A percentile compares a stretch with the other conserved stretches of the same genome.
These are phyloP conservation scores for Paraplagusia blochii DNA, from an alignment of 2,113 vertebrate species.

Conservation along the genomic window DNA sequence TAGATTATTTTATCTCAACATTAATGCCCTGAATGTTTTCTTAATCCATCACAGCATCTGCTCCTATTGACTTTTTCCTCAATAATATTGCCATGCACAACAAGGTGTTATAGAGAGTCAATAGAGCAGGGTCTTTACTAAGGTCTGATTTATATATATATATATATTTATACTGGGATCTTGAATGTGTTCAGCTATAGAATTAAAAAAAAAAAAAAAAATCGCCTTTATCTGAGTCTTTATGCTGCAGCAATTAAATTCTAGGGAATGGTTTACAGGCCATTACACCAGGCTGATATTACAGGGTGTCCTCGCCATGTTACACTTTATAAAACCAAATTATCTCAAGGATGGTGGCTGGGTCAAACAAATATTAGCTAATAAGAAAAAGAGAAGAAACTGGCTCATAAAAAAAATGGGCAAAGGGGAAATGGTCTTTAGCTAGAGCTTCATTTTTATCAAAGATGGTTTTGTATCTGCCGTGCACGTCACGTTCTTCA, in stretches of 20 bases:
- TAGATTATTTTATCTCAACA: slow-evolving; percentile 37
- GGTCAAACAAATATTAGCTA: slow-evolving; percentile 4
- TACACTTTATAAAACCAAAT: slow-evolving; percentile 14
- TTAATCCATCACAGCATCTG: slow-evolving; percentile 45
- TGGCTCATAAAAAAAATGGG: neutral
- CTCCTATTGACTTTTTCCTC: slow-evolving; percentile 46
- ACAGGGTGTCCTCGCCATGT: neutral
- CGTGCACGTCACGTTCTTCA: no score
- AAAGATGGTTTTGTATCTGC: no score
- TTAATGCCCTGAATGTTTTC: slow-evolving; percentile 44
- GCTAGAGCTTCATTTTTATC: no score
- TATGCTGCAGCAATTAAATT: slow-evolving; percentile 12
- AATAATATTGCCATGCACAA: slow-evolving; percentile 43
- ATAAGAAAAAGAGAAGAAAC: neutral
- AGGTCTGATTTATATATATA: no score
- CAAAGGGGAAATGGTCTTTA: slow-evolving; percentile 19
- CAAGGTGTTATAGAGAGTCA: slow-evolving; percentile 26
- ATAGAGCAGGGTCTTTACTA: slow-evolving; percentile 2
- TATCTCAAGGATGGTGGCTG: neutral
- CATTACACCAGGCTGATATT: slow-evolving; percentile 10
- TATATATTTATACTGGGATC: neutral
- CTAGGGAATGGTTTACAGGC: slow-evolving; percentile 12
- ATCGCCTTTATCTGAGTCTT: neutral
- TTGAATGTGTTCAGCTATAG: neutral
- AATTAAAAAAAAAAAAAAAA: neutral